Evolutionary conservation across 2,797 vertebrate genomes (phyloP).

Genomic region (Sebastes hubbsi): DNA sequence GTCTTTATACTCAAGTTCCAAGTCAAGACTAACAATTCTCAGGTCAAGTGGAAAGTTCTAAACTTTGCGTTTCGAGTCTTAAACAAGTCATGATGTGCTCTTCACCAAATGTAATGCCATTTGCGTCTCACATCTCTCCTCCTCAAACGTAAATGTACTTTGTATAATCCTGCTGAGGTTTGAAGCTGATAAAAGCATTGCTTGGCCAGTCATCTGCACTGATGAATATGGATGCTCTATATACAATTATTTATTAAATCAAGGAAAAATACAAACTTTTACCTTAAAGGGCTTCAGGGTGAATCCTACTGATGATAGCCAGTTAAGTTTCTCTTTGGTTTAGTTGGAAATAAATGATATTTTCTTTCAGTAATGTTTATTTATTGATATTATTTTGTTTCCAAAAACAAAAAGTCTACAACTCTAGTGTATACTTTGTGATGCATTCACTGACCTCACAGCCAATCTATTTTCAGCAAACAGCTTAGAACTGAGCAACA

Average conservation of each 20-base stretch:
- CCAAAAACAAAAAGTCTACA: slow-evolving; percentile 20
- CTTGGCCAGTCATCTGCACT: background rate
- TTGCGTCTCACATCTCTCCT: background rate
- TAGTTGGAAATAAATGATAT: slow-evolving; percentile 4
- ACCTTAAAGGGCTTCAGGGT: background rate
- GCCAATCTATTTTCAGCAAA: slow-evolving; percentile 41
- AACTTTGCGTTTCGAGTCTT: too few species aligned
- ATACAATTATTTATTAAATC: background rate
- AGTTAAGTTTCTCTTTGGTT: background rate
- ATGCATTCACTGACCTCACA: slow-evolving; percentile 7
- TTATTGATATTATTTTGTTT: slow-evolving; percentile 11
- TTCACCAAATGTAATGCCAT: too few species aligned
- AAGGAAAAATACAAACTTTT: background rate
- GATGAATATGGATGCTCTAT: background rate
- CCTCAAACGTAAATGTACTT: background rate
- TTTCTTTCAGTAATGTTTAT: slow-evolving; percentile 7
- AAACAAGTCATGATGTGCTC: too few species aligned
- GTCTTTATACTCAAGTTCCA: background rate
- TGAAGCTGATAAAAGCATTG: background rate
- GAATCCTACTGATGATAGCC: background rate
- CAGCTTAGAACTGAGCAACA: slow-evolving; percentile 29
- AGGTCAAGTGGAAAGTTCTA: background rate
- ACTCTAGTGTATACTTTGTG: slow-evolving; percentile 8
- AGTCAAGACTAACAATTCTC: background rate
- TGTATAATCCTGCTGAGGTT: background rate